These are phyloP conservation scores for Lacerta bilineata DNA, from an alignment of 2,797 vertebrate genomes.

Conservation along the genomic window DNA sequence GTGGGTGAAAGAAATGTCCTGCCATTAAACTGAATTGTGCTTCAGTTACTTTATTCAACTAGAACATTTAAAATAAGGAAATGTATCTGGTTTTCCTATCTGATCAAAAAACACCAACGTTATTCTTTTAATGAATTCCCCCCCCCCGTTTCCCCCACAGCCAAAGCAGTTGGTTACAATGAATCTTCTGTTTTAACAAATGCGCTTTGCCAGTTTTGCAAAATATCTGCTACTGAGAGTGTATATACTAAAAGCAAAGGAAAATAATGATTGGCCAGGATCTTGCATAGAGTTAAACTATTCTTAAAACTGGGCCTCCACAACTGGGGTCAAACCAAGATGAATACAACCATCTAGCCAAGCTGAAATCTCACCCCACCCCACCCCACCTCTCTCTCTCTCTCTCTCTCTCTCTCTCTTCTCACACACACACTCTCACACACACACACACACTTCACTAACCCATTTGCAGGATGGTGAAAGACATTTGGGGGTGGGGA, in stretches of 20 bases:
- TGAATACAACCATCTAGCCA: neutral
- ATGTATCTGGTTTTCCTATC: slow-evolving; percentile 36
- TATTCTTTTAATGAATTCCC: slow-evolving; percentile 29
- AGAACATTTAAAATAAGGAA: slow-evolving; percentile 35
- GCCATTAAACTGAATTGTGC: slow-evolving; percentile 1
- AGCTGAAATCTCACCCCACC: neutral
- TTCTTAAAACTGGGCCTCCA: neutral
- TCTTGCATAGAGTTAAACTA: neutral
- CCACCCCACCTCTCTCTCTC: too few species aligned
- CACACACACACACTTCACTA: too few species aligned
- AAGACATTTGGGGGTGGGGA: too few species aligned
- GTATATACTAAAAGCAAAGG: slow-evolving; percentile 46
- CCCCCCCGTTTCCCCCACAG: slow-evolving; percentile 4
- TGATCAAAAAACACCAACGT: slow-evolving; percentile 46
- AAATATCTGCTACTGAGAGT: slow-evolving; percentile 44
- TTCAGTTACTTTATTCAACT: slow-evolving; percentile 22
- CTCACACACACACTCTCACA: too few species aligned
- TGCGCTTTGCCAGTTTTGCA: slow-evolving; percentile 41
- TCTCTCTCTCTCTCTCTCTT: too few species aligned
- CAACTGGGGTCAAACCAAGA: neutral
- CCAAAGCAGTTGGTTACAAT: slow-evolving; percentile 37
- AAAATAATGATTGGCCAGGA: neutral
- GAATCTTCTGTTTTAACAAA: slow-evolving; percentile 28
- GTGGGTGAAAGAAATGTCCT: neutral
- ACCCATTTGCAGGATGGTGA: too few species aligned